Percentiles rank a stretch among this genome's conserved stretches.
Conservation (phyloP, 2,113 vertebrate genomes). For the Mungos mungo region DNA sequence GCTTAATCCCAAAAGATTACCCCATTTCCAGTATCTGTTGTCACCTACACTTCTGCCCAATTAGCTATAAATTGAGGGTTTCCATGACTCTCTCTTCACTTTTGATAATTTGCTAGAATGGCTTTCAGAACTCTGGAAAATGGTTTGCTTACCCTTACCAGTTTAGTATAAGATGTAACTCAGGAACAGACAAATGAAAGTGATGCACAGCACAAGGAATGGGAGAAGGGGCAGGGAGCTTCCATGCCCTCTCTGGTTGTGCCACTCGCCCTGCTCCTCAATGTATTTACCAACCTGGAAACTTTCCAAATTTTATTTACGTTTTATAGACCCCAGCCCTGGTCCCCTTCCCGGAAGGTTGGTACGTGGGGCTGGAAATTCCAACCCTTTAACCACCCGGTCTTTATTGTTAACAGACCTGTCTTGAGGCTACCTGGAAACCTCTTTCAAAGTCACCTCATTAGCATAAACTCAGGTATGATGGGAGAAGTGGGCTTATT, state of each 20-base stretch:
- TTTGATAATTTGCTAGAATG: neutral
- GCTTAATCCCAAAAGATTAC: neutral
- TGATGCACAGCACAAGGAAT: fast-evolving
- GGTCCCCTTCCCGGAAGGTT: fast-evolving
- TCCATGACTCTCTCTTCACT: neutral
- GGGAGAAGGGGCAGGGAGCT: neutral
- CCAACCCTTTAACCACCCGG: neutral
- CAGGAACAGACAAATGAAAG: neutral
- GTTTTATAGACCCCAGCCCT: neutral
- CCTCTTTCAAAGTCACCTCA: neutral
- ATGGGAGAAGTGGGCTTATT: neutral
- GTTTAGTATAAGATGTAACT: neutral
- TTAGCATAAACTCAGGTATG: neutral
- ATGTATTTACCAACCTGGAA: neutral
- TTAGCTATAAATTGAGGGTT: neutral
- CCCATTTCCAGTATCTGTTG: neutral
- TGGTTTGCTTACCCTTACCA: neutral
- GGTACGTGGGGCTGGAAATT: neutral
- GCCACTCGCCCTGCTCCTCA: neutral
- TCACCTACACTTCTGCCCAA: neutral
- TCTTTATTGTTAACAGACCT: neutral
- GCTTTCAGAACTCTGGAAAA: neutral
- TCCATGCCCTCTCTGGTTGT: neutral
- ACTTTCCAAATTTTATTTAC: neutral
- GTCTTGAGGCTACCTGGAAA: neutral